phyloP scores from a whole-genome alignment of 2,113 vertebrate genomes.

The Pedionomus torquatus region DNA sequence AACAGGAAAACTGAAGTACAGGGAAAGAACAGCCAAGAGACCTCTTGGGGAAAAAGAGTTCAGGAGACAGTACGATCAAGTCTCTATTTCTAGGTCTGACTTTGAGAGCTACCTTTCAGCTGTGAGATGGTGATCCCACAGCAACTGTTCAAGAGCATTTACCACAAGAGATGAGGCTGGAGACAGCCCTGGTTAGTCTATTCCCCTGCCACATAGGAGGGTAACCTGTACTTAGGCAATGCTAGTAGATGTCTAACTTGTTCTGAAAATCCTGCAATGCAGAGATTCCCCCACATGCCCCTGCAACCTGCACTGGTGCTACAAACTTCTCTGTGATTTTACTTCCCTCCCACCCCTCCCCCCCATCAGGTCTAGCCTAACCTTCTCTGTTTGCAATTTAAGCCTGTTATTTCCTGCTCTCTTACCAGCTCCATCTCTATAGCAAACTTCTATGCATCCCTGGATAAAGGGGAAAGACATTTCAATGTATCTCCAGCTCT shows the following conservation, averaged over 20 bases:
- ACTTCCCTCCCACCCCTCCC: no score
- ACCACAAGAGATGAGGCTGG: not conserved
- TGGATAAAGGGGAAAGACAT: not conserved
- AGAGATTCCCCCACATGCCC: not conserved
- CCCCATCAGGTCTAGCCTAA: not conserved
- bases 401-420: not conserved
- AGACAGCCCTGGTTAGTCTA: not conserved
- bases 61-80: not conserved
- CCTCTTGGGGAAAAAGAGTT: not conserved
- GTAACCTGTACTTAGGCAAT: not conserved
- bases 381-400: not conserved
- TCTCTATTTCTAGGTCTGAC: not conserved
- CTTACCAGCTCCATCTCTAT: not conserved
- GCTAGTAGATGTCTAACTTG: not conserved
- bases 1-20: not conserved
- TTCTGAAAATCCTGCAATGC: not conserved
- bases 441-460: not conserved
- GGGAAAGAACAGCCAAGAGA: not conserved
- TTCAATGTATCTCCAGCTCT: not conserved
- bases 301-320: not conserved
- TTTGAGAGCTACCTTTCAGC: not conserved
- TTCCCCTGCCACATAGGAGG: not conserved
- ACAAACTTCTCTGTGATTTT: not conserved
- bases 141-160: not conserved
- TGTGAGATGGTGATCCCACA: not conserved